Evolutionary conservation across 2,797 vertebrate genomes (phyloP).

Genomic region (Enteromius trimaculatus): DNA sequence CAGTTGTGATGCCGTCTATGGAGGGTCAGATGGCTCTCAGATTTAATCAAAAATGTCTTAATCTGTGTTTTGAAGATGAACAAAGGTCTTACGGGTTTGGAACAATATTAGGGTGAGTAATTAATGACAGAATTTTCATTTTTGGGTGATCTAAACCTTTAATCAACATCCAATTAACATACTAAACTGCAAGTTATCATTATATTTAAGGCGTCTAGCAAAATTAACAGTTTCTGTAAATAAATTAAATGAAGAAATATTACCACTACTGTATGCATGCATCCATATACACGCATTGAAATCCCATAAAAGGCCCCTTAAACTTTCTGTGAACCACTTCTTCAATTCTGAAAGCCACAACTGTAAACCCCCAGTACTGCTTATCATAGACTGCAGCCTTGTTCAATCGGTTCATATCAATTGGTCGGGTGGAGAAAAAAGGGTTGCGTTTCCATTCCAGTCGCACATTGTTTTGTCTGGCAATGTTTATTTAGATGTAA

Average conservation of each 20-base stretch:
- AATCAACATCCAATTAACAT: background rate
- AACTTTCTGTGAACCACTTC: conserved; percentile 49
- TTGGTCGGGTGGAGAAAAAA: conserved; percentile 78
- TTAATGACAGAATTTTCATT: too few relatives aligned
- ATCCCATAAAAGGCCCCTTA: background rate
- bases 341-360: conserved; percentile 33
- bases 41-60: too few relatives aligned
- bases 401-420: conserved; percentile 80
- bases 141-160: too few relatives aligned
- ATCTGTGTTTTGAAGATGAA: too few relatives aligned
- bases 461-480: conserved; percentile 90
- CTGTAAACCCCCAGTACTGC: conserved; percentile 62
- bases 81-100: too few relatives aligned
- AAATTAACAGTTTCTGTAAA: background rate
- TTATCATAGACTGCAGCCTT: conserved; percentile 89
- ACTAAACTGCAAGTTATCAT: background rate
- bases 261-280: background rate
- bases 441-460: conserved; percentile 80
- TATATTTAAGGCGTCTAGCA: background rate
- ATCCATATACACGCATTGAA: background rate
- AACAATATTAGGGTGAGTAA: too few relatives aligned
- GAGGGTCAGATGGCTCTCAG: too few relatives aligned
- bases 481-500: conserved; percentile 94
- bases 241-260: background rate
- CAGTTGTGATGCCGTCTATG: too few relatives aligned